Evolutionary conservation across 1,140 invertebrate species (phyloP), one percentile per base, ranked within the genome.

Genomic region (Archivesica marissinica): DNA sequence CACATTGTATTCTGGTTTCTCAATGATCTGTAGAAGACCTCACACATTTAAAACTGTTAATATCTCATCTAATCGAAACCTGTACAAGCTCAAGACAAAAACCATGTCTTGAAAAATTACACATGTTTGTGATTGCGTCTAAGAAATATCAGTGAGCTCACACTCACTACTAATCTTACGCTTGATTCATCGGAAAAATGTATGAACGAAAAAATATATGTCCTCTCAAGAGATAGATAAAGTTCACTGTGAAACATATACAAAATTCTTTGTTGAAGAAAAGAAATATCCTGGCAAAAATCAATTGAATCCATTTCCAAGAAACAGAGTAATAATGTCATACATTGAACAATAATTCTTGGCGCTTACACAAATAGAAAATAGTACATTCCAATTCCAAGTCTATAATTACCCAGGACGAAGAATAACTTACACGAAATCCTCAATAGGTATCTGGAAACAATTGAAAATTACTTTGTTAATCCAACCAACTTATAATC

Each of bases 21-120:
- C 7, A 7, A 47, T 9, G 44, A 11, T 47, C 7, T 47, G n/a
- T n/a, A 35, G 7, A 28, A 64, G 59, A 64, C 59, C 59, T 64
- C 59, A 64, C 59, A 64, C 59, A 64, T 64, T 35, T 64, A 64
- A 35, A 28, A 33, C n/a, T n/a, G n/a, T n/a, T n/a, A n/a, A n/a
- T 25, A 30, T 52, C 17, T 52, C 50, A n/a, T 7, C 17, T 52
- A 23, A 52, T 11, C 20, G 3, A 4, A 52, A 17, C 4, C 17
- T n/a, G 17, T 23, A 52, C 50, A 52, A 23, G 4, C 17, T 23
- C 23, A 23, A 52, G 50, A 17, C 17, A n/a, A 4, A 20, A 4
- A 4, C 2, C 50, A 52, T 52, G 4, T 2, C 4, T n/a, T 52
- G 23, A 52, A 52, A 52, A 25, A 35, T 64, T 35, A 33, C 59